Conservation (phyloP, 1,140 invertebrate species). For the Cydia strobilella region DNA sequence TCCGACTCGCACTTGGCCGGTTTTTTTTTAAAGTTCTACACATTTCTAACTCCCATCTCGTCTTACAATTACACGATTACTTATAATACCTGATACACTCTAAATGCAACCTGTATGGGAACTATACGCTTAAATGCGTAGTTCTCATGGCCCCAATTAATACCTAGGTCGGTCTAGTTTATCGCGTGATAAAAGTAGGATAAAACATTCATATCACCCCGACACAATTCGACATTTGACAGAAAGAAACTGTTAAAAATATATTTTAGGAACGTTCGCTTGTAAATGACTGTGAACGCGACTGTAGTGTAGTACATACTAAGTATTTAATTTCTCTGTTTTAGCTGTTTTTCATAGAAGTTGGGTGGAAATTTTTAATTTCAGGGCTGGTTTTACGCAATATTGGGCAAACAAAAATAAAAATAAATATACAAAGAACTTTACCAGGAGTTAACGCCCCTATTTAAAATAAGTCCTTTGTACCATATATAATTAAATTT, state of each 20-base stretch:
- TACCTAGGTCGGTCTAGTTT: not conserved
- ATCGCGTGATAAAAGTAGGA: not conserved
- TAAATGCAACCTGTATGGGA: not conserved
- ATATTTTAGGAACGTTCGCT: too few relatives aligned
- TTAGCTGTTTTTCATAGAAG: not conserved
- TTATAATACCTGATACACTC: not conserved
- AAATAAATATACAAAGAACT: too few relatives aligned
- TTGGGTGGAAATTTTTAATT: not conserved
- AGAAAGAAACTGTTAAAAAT: too few relatives aligned
- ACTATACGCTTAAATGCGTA: not conserved
- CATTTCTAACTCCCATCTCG: too few relatives aligned
- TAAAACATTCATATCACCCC: not conserved
- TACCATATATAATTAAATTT: not conserved
- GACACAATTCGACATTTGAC: not conserved
- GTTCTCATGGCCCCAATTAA: not conserved
- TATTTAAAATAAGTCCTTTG: not conserved
- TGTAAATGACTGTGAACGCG: too few relatives aligned
- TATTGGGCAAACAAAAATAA: too few relatives aligned
- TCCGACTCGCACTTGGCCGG: too few relatives aligned
- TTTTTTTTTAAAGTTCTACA: too few relatives aligned
- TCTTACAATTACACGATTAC: too few relatives aligned
- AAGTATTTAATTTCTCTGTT: too few relatives aligned
- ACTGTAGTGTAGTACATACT: too few relatives aligned
- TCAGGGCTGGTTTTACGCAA: too few relatives aligned
- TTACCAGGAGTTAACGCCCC: not conserved